A percentile compares a stretch with the other conserved stretches of the same genome.
Conservation (phyloP, 2,113 vertebrate species). For the Castor canadensis region DNA sequence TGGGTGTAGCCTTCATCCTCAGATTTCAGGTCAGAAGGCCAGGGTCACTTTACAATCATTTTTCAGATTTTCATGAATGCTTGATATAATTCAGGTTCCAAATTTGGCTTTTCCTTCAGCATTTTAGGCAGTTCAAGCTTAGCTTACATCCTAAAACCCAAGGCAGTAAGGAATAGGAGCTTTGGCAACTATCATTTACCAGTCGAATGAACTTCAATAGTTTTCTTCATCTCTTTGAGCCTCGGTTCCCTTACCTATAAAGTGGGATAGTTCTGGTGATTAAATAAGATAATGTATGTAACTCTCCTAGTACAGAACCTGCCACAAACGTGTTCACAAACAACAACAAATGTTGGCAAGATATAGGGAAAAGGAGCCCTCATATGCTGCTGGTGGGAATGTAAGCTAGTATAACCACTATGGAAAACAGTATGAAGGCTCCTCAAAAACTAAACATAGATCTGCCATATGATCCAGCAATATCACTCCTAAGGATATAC, state of each 20-base stretch:
- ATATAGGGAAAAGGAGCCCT: no score
- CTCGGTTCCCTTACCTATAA: constrained; percentile 25
- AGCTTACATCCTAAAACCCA: neutral
- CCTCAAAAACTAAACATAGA: no score
- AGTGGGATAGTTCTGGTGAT: constrained; percentile 20
- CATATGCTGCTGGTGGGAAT: no score
- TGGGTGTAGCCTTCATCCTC: neutral
- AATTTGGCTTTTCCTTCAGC: constrained; percentile 4
- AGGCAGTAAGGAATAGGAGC: neutral
- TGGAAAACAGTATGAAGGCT: no score
- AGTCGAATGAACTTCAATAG: neutral
- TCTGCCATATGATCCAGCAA: no score
- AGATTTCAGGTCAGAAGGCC: constrained; percentile 38
- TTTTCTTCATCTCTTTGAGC: constrained; percentile 35
- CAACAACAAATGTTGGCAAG: no score
- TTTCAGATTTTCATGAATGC: neutral
- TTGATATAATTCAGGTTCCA: neutral
- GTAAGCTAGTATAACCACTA: no score
- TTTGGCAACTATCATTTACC: neutral
- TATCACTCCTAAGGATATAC: no score
- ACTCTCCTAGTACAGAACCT: neutral
- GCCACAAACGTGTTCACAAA: no score
- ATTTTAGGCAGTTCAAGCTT: neutral
- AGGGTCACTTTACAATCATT: neutral
- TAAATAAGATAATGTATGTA: neutral